A percentile compares a stretch with the other conserved stretches of the same genome.
Evolutionary conservation across 2,797 vertebrate genomes (phyloP).

Genomic region (Poecilia picta): DNA sequence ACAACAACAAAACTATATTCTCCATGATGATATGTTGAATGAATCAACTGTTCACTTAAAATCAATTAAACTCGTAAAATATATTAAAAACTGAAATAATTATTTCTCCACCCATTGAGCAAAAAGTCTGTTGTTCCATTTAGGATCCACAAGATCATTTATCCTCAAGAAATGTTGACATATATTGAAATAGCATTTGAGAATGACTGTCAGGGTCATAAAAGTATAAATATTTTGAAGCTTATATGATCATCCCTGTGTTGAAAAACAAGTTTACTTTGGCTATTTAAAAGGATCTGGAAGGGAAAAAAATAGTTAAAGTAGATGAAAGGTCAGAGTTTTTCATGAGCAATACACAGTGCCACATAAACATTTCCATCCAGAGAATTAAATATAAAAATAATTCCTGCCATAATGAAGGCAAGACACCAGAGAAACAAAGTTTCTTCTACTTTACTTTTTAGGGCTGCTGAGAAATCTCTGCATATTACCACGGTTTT

Average conservation of each 20-base stretch:
- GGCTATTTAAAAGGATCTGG: background rate
- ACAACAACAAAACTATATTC: background rate
- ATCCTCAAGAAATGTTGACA: background rate
- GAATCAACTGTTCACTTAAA: background rate
- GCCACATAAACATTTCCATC: background rate
- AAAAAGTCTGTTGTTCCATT: background rate
- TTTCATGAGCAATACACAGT: background rate
- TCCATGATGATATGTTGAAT: background rate
- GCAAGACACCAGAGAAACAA: slow-evolving; percentile 14
- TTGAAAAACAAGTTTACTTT: background rate
- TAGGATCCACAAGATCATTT: background rate
- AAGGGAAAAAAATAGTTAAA: background rate
- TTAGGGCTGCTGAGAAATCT: slow-evolving; percentile 18
- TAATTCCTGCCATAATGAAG: slow-evolving; percentile 10
- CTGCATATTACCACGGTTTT: slow-evolving; percentile 20
- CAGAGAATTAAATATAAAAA: slow-evolving; percentile 7
- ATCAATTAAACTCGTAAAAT: background rate
- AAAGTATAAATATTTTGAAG: background rate
- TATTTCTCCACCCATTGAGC: background rate
- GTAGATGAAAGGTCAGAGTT: background rate
- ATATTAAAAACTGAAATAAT: background rate
- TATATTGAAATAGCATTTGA: background rate
- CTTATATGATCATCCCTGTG: background rate
- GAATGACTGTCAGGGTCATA: background rate
- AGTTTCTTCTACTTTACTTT: slow-evolving; percentile 22